Evolutionary conservation across 2,113 vertebrate species (phyloP), one percentile per base, ranked within the genome.

Genomic region (Lota lota): DNA sequence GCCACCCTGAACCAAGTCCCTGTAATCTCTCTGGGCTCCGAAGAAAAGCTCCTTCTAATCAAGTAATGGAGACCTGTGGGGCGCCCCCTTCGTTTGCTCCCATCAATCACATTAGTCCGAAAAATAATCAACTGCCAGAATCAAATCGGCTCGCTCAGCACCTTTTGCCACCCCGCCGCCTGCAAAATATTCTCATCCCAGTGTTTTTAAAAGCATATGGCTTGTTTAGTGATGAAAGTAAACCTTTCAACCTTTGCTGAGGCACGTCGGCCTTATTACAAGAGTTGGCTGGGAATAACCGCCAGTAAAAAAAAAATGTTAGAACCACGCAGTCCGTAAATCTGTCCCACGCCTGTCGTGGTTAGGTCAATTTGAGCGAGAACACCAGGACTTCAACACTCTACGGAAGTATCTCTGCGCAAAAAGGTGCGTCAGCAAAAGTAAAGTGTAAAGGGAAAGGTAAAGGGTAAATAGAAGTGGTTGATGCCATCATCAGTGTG

Each of bases 11-110:
- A 40, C 36, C 59, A 61, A 61, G 20, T 22, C 59, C 2, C 58
- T n/a, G 19, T 5, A 20, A 1, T 22, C 54, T 50, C 24, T 24
- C 24, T 50, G 18, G 62, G 11, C 57, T 76, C 63, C 57, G 70
- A 66, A 54, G 70, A 64, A 78, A 81, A 61, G 72, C 74, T 66
- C 59, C 21, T 8, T 72, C 47, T 67, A 82, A 73, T 83, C 68
- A 81, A 7, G 64, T 79, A 76, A 84, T 75, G 56, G 73, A 79
- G 64, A 80, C 61, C 66, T 2, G 53, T 54, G 4, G 36, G 36
- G 64, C 71, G 64, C 71, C 50, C 40, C 65, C 2, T 4, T 36
- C 66, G 59, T 67, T 61, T 64, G 16, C 40, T 11, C 5, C 47
- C 75, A 1, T 74, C 59, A 21, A 65, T 77, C 79, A 70, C 63